A percentile compares a stretch with the other conserved stretches of the same genome.
phyloP scores from a whole-genome alignment of 1,140 invertebrate species.

The Brachionus plicatilis region DNA sequence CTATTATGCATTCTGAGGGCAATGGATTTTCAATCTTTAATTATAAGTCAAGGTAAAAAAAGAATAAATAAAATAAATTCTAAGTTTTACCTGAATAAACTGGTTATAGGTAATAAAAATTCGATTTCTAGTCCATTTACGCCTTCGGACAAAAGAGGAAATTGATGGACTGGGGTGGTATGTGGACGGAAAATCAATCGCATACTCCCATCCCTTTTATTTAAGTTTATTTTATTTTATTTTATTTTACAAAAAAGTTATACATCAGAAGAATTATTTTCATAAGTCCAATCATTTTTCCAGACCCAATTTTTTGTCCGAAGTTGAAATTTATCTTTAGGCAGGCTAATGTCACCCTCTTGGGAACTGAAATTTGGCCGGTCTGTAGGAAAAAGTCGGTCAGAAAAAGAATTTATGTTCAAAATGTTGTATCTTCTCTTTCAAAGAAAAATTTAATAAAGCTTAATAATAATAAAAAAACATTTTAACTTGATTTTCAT shows the following conservation, averaged over 20 bases:
- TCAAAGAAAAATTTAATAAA: neutral
- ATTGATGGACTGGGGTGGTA: neutral
- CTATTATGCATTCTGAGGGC: neutral
- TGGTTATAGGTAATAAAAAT: constrained; percentile 8
- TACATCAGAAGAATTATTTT: constrained; percentile 25
- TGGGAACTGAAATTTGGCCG: neutral
- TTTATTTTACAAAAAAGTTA: neutral
- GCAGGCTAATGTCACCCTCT: neutral
- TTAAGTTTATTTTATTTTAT: neutral
- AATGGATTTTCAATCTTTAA: neutral
- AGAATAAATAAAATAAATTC: too few relatives aligned
- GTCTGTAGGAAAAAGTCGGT: neutral
- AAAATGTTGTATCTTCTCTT: constrained; percentile 19
- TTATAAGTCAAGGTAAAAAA: neutral
- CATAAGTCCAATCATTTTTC: constrained; percentile 32
- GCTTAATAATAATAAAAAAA: neutral
- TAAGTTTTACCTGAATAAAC: constrained; percentile 1
- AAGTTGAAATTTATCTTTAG: constrained; percentile 12
- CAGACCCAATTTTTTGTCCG: neutral
- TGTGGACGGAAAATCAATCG: neutral
- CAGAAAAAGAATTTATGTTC: neutral
- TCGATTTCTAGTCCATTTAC: constrained; percentile 28
- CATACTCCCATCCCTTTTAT: constrained; percentile 33
- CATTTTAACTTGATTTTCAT: constrained; percentile 17
- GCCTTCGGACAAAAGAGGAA: constrained; percentile 1